Evolutionary conservation across 2,113 vertebrate species (phyloP), one percentile per base, ranked within the genome.

Genomic region (Campylorhamphus procurvoides): DNA sequence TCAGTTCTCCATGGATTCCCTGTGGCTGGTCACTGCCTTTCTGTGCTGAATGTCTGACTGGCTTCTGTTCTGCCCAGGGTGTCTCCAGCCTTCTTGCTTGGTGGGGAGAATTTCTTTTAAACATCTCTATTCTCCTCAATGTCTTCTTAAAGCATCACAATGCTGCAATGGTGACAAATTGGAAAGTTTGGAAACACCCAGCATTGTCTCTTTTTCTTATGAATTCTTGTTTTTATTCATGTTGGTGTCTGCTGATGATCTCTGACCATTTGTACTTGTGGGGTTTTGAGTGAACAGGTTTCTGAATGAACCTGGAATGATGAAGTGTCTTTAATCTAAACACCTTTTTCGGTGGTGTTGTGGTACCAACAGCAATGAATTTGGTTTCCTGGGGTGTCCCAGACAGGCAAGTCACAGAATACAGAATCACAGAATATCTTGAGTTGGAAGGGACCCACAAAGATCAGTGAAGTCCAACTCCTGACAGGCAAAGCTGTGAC

Each of bases 31-130:
- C 4, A 27, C 39, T 50, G 29, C 39, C 31, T 39, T 33, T 60
- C 59, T n/a, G 46, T 27, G 1, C 0, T 0, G 10, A 71, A 17
- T 3, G 35, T 6, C 7, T 49, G 78, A 42, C 7, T 25, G 59
- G 7, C 24, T 91, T 56, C 59, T 77, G 10, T 20, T 60, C 47
- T 79, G 80, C 27, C 33, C 28, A 1, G 4, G 84, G 11, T 40
- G 14, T 14, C 25, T 78, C 31, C 69, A 89, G 35, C 44, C 16
- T 64, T 37, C 59, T 35, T 19, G 25, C 24, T 59, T 37, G n/a
- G 23, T 12, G 14, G 37, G 50, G 40, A 81, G 27, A 77, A 37
- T 25, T 37, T 58, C 3, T 71, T 66, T 81, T 22, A 58, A 71
- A 23, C 10, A n/a, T 37, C 37, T 15, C 80, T 39, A 23, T 42